Conservation (phyloP, 2,113 vertebrate species). For the zebrafish (Danio rerio) region GRCz12tu NC_133187.1:42438001-42438500, state of each 20-base stretch:
- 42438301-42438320: slow-evolving; percentile 6
- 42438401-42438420: too few species aligned
- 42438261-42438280: slow-evolving; percentile 28
- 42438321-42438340: neutral
- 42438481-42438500: too few species aligned
- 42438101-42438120: slow-evolving; percentile 1
- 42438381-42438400: too few species aligned
- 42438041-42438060: neutral
- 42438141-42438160: neutral
- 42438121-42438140: neutral
- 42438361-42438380: neutral
- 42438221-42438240: slow-evolving; percentile 24
- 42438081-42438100: neutral
- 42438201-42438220: slow-evolving; percentile 16
- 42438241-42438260: slow-evolving; percentile 18
- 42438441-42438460: too few species aligned
- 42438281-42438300: slow-evolving; percentile 23
- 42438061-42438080: neutral
- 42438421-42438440: too few species aligned
- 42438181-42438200: neutral
- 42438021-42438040: neutral
- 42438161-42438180: neutral
- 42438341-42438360: neutral
- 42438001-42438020: neutral
- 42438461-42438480: too few species aligned